phyloP scores from a whole-genome alignment of 2,113 vertebrate genomes.

The Salvelinus namaycush region DNA sequence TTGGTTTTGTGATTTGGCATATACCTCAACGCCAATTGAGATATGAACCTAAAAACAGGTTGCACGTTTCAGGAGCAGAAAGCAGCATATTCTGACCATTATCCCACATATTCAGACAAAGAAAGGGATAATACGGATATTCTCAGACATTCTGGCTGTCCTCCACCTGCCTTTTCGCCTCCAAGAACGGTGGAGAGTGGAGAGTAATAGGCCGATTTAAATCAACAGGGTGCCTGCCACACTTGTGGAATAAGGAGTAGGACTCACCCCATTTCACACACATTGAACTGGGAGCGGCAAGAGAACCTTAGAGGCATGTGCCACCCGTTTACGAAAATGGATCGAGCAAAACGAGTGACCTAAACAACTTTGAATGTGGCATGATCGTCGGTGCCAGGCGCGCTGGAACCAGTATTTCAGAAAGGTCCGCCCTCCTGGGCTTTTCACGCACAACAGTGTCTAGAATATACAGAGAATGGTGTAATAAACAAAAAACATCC shows the following conservation, averaged over 20 bases:
- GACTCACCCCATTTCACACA: constrained; percentile 69
- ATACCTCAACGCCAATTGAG: background rate
- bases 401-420: too few species aligned
- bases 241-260: constrained; percentile 40
- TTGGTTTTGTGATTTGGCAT: background rate
- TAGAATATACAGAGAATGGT: too few species aligned
- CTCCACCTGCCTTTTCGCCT: constrained; percentile 47
- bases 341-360: too few species aligned
- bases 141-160: constrained; percentile 34
- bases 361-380: too few species aligned
- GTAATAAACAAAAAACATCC: too few species aligned
- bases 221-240: constrained; percentile 56
- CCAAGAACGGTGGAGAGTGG: constrained; percentile 57
- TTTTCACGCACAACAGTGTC: too few species aligned
- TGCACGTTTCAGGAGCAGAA: background rate
- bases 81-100: background rate
- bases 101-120: background rate
- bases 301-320: constrained; percentile 44
- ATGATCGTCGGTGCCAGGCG: too few species aligned
- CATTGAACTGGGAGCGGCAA: constrained; percentile 30
- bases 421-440: too few species aligned
- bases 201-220: constrained; percentile 66
- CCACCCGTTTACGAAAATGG: too few species aligned
- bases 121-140: constrained; percentile 15
- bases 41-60: background rate